Conservation (phyloP, 2,113 vertebrate genomes). For the Bubalus kerabau region DNA sequence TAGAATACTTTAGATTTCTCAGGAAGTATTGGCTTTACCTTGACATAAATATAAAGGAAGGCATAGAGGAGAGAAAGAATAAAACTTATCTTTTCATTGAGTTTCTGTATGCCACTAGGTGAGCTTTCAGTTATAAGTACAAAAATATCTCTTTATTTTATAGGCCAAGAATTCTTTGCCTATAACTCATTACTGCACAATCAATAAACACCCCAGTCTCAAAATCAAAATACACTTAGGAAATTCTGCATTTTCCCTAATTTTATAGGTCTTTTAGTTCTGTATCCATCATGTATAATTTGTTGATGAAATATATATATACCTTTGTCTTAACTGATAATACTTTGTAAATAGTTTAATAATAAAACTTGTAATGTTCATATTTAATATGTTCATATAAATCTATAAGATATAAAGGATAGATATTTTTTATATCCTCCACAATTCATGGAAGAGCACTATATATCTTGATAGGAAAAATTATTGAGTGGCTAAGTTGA, state of each 20-base stretch:
- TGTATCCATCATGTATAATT: neutral
- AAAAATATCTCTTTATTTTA: neutral
- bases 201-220: neutral
- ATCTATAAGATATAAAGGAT: neutral
- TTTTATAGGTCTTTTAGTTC: neutral
- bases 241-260: neutral
- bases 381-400: neutral
- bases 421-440: neutral
- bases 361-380: neutral
- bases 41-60: neutral
- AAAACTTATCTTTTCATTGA: neutral
- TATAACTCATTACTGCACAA: rapidly evolving
- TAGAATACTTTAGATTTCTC: neutral
- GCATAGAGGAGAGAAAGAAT: neutral
- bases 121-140: neutral
- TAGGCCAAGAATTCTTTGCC: neutral
- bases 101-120: neutral
- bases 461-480: neutral
- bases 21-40: neutral
- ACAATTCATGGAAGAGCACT: neutral
- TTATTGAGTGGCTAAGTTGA: neutral
- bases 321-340: neutral
- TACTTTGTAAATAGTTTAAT: neutral
- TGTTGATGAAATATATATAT: neutral
- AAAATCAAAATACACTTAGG: neutral